These are phyloP conservation scores for Omphaloscelis lunosa DNA, from an alignment of 2,888 invertebrate species.

Conservation along the genomic window DNA sequence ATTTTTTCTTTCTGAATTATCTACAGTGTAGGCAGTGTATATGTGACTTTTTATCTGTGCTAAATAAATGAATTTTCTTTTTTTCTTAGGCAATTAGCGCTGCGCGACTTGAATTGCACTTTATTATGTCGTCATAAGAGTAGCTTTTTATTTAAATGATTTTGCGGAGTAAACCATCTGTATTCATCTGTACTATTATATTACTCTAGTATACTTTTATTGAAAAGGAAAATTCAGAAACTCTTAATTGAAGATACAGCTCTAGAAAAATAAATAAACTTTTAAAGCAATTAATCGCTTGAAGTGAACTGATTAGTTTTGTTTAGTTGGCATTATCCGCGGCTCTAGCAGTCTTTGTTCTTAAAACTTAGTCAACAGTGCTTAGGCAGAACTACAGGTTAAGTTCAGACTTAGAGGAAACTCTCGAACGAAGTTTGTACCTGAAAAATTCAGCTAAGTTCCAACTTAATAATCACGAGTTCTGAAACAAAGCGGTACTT, in stretches of 20 bases:
- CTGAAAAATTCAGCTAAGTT: constrained; percentile 64
- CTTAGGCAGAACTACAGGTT: constrained; percentile 50
- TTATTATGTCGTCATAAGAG: too few species aligned
- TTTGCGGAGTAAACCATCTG: too few species aligned
- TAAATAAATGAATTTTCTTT: too few species aligned
- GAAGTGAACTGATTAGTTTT: constrained; percentile 55
- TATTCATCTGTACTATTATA: too few species aligned
- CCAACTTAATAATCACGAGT: constrained; percentile 54
- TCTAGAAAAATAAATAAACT: constrained; percentile 29
- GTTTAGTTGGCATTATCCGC: constrained; percentile 48
- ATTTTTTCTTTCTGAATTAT: too few species aligned
- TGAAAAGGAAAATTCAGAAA: not conserved
- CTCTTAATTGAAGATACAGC: not conserved
- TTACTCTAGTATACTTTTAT: too few species aligned
- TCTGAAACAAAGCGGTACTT: constrained; percentile 53
- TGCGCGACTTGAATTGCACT: too few species aligned
- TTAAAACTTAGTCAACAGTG: constrained; percentile 65
- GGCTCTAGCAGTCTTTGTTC: constrained; percentile 47
- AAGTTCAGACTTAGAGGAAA: constrained; percentile 48
- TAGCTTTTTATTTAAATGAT: too few species aligned
- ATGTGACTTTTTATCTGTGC: too few species aligned
- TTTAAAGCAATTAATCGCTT: constrained; percentile 47
- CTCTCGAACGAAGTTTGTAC: constrained; percentile 45
- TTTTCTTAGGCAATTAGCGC: too few species aligned
- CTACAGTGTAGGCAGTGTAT: too few species aligned